Evolutionary conservation across 2,113 vertebrate genomes (phyloP), one percentile per base, ranked within the genome.

Genomic region (Zosterops lateralis): DNA sequence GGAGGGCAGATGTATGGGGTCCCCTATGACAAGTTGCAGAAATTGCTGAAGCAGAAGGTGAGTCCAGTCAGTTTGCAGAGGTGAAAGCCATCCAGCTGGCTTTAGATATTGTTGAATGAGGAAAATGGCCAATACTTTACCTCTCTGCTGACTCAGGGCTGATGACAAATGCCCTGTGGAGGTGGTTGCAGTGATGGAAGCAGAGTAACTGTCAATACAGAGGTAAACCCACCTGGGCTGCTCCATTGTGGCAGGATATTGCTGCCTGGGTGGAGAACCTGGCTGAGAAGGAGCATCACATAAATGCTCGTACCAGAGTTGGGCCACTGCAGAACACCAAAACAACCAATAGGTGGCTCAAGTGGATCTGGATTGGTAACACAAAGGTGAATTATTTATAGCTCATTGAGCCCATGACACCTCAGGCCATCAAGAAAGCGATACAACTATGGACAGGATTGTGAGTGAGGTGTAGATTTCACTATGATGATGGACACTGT

Each of bases 401-500:
- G 47, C 25, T 68, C 3, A 2, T 16, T 45, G 38, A 28, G 53
- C 16, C 28, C n/a, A 31, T 34, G 26, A 57, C 25, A 18, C 29
- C 29, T 40, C 34, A 48, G 47, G 17, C 17, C 28, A 75, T 28
- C 40, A 36, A 48, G 17, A 51, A 47, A 34, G 17, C 1, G 1
- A 66, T 54, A 20, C 20, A 90, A 7, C 24, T 24, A 18, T 4
- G 45, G 32, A 45, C 0, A 0, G 26, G 12, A 18, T 57, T 0
- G 0, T 67, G 75, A 54, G 1, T 14, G 5, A 48, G 47, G 16
- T 47, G 28, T 57, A 17, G 36, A 31, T 36, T 62, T 68, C 19
- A 38, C n/a, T n/a, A n/a, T n/a, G n/a, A n/a, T 19, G 14, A 31
- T 14, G 28, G 48, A 50, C 31, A 18, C 6, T 38, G 12, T 44